These are phyloP conservation scores for Drosophila affinis DNA, from an alignment of 2,888 invertebrate species.

Conservation along the genomic window DNA sequence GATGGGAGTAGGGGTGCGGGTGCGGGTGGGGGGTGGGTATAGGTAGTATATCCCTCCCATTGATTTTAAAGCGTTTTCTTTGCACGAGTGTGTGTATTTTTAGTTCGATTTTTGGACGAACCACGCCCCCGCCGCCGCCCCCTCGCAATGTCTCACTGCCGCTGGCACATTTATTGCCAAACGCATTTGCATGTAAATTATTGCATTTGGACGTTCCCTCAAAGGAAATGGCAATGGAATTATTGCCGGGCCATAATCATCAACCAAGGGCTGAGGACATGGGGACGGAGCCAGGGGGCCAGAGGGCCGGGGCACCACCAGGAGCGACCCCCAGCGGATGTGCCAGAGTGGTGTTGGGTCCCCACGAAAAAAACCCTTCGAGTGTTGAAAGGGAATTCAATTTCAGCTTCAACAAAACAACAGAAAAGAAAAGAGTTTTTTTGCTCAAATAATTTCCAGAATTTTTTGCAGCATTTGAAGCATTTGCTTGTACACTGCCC, in stretches of 20 bases:
- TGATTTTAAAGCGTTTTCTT: slow-evolving; percentile 24
- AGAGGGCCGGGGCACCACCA: no score
- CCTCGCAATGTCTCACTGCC: slow-evolving; percentile 39
- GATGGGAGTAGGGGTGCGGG: background rate
- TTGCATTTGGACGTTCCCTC: slow-evolving; percentile 53
- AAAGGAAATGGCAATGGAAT: slow-evolving; percentile 43
- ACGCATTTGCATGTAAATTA: slow-evolving; percentile 73
- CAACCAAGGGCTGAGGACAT: slow-evolving; percentile 10
- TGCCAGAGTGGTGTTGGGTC: background rate
- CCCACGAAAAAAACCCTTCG: background rate
- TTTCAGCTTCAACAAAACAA: background rate
- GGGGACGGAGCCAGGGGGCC: background rate
- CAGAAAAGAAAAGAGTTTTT: background rate
- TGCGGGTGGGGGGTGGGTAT: background rate
- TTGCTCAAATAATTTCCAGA: background rate
- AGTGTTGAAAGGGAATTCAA: background rate
- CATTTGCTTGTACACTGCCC: no score
- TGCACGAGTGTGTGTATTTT: slow-evolving; percentile 35
- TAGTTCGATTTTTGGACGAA: slow-evolving; percentile 51
- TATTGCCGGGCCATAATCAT: slow-evolving; percentile 52
- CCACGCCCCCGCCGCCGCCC: background rate
- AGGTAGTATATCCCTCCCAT: slow-evolving; percentile 35
- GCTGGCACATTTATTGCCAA: slow-evolving; percentile 68
- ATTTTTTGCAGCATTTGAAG: background rate
- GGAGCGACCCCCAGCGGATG: background rate